Base-by-base conservation (phyloP, 2,888 invertebrate genomes). In the Lithophane leautieri region DNA sequence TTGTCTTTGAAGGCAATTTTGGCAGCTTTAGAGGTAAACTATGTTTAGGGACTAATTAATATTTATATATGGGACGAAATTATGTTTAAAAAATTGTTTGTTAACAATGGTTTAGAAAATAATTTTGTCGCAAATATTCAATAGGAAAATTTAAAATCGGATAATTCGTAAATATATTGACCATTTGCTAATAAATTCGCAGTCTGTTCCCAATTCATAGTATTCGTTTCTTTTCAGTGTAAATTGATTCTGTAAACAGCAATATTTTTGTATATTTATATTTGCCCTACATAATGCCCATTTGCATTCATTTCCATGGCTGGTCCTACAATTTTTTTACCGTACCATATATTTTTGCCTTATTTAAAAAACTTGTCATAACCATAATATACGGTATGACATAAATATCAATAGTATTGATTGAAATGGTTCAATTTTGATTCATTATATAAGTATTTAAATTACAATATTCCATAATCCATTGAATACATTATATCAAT, bases 121-220 rank as follows among this genome's bases (percentile, higher is more conserved):
- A 69, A 81, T 76, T 65, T 82, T 63, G 74, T 73, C 14, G 50
- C 63, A 78, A 73, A 66, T 75, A 78, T 78, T 79, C 67, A 78
- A 79, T 82, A 87, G 71, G 69, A 82, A 73, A 76, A 67, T 82
- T 79, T 74, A 50, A 72, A 80, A 85, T 77, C 66, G 73, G 76
- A 44, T 78, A 76, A 70, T 83, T 83, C 71, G 82, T 88, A 86
- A 81, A 87, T 86, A 84, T 84, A 86, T 84, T 84, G 86, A 86
- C 79, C 81, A 74, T 85, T 82, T 79, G 78, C 86, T 93, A 92
- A 88, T 93, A 93, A 93, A 93, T 93, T 93, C 93, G 91, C 87
- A 78, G 78, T 88, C 87, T 93, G 92, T 89, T 93, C 91, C 92
- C 93, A 86, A 89, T 81, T 73, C 83, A 79, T 77, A 82, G 80